Evolutionary conservation across 2,797 vertebrate species (phyloP).

Genomic region (Novumbra hubbsi): DNA sequence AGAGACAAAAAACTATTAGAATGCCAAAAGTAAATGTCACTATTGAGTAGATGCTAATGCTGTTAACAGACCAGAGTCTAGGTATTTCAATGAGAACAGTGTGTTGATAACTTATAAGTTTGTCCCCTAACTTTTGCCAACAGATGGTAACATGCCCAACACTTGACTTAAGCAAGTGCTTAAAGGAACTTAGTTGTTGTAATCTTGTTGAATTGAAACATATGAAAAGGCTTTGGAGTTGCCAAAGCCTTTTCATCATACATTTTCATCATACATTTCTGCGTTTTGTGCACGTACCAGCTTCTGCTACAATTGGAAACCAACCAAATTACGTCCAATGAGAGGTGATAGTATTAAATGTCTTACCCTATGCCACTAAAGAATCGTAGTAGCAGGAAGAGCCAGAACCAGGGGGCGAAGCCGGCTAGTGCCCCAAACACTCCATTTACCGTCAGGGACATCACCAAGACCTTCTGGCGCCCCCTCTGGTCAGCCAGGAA

Average conservation of each 20-base stretch:
- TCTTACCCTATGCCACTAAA: conserved; percentile 76
- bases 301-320: not conserved
- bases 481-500: conserved; percentile 75
- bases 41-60: not conserved
- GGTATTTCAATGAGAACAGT: not conserved
- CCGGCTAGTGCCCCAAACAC: conserved; percentile 72
- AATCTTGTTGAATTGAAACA: not conserved
- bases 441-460: conserved; percentile 74
- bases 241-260: not conserved
- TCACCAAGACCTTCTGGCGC: conserved; percentile 64
- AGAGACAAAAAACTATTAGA: too few relatives aligned
- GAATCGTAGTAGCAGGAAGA: conserved; percentile 74
- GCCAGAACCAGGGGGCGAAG: conserved; percentile 69
- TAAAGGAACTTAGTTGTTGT: too few relatives aligned
- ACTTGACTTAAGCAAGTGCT: too few relatives aligned
- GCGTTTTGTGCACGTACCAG: not conserved
- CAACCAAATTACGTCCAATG: not conserved
- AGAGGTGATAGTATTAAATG: not conserved
- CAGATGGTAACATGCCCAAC: too few relatives aligned
- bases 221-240: not conserved
- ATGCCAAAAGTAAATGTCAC: not conserved
- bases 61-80: not conserved
- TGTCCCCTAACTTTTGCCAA: too few relatives aligned
- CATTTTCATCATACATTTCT: not conserved
- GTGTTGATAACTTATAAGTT: not conserved